A percentile compares a stretch with the other conserved stretches of the same genome.
phyloP scores from a whole-genome alignment of 2,888 invertebrate species.

The Celastrina argiolus region DNA sequence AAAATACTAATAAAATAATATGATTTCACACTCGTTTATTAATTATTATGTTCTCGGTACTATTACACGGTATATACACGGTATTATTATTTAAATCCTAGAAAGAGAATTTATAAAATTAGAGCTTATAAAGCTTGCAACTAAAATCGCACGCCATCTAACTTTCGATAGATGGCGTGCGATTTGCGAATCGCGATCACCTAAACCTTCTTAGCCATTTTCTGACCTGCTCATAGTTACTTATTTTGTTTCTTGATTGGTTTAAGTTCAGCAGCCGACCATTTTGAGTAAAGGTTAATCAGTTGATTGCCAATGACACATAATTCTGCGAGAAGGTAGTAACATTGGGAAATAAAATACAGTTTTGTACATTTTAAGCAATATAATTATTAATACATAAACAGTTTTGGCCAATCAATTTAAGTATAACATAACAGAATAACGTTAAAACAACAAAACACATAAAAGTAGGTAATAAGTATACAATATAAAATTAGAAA shows the following conservation, averaged over 20 bases:
- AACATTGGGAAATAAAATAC: background rate
- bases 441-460: background rate
- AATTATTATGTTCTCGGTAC: background rate
- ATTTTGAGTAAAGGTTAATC: background rate
- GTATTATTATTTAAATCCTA: too few species aligned
- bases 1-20: conserved; percentile 8
- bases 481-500: background rate
- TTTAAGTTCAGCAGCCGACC: too few species aligned
- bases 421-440: background rate
- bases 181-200: too few species aligned
- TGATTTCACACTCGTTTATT: background rate
- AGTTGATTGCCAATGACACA: background rate
- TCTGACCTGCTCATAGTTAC: too few species aligned
- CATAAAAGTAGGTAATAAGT: background rate
- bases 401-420: background rate
- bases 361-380: conserved; percentile 9
- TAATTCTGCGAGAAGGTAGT: background rate
- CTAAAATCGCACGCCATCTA: too few species aligned
- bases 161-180: too few species aligned
- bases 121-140: too few species aligned
- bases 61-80: too few species aligned
- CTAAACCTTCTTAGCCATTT: too few species aligned
- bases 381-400: conserved; percentile 1
- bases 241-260: too few species aligned
- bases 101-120: too few species aligned